These are phyloP conservation scores for Hemibagrus wyckioides DNA, from an alignment of 2,113 vertebrate species.

Conservation along the genomic window DNA sequence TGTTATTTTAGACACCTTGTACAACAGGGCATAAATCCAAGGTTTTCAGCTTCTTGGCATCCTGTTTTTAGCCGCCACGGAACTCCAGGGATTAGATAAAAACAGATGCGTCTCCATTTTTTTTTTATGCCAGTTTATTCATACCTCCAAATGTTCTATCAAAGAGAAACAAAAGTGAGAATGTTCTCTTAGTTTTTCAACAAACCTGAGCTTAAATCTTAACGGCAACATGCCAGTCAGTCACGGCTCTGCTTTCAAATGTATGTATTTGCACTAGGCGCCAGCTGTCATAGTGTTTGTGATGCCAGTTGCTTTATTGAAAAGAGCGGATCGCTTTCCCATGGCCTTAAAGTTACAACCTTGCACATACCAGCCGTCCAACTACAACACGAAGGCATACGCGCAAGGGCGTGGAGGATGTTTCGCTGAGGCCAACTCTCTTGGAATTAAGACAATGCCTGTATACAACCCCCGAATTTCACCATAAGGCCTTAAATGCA, in stretches of 20 bases:
- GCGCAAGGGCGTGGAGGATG: constrained; percentile 60
- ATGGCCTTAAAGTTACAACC: constrained; percentile 72
- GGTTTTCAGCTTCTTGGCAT: constrained; percentile 9
- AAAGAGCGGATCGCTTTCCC: constrained; percentile 71
- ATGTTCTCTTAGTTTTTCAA: constrained; percentile 46
- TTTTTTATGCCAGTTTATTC: constrained; percentile 44
- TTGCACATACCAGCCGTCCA: constrained; percentile 69
- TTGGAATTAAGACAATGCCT: constrained; percentile 74
- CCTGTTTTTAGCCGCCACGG: constrained; percentile 27
- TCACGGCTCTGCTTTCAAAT: constrained; percentile 32
- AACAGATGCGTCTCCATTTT: constrained; percentile 49
- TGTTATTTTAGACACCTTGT: constrained; percentile 18
- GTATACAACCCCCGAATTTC: constrained; percentile 63
- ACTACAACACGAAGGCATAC: constrained; percentile 67
- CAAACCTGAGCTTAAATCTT: constrained; percentile 27
- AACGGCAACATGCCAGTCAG: constrained; percentile 34
- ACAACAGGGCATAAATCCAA: constrained; percentile 30
- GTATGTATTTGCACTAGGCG: constrained; percentile 48
- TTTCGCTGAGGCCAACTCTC: constrained; percentile 56
- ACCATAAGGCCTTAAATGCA: constrained; percentile 46
- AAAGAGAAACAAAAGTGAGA: constrained; percentile 35
- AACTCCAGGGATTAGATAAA: constrained; percentile 46
- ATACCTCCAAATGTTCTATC: constrained; percentile 54
- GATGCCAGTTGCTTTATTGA: constrained; percentile 62
- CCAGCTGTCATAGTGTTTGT: constrained; percentile 62